Evolutionary conservation across 2,888 invertebrate genomes (phyloP), one percentile per base, ranked within the genome.

Genomic region (Rugalucina vietnamica): DNA sequence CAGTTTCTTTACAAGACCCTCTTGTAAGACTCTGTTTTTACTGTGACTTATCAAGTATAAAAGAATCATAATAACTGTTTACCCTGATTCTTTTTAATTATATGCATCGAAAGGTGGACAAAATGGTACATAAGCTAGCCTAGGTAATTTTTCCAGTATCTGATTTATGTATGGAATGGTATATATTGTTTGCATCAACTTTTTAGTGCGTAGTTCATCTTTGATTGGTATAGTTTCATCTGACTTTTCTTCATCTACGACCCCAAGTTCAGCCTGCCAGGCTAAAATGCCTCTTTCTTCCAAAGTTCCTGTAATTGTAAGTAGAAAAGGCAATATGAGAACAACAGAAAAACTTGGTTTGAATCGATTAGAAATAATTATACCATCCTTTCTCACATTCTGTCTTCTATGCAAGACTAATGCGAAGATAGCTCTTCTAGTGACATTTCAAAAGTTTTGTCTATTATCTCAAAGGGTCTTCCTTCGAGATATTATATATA

Each of bases 211-310:
- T 32, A 81, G 36, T 57, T 82, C 85, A 24, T 85, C 83, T 18
- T 36, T 57, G 24, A 65, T 39, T 18, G 70, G 34, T 18, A 72
- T 24, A 32, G 77, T 79, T 4, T 39, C 43, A 12, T 57, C 49
- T 18, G 39, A n/a, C 0, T 79, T 72, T 39, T 76, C 79, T 5
- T 72, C 71, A 10, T 50, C 71, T 21, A 39, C 76, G 34, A 72
- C 81, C 12, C 71, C 73, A 0, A 87, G 73, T 54, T 85, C 87
- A 18, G 82, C 81, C 50, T 87, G 87, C 87, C 87, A 87, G 24
- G 87, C 87, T 18, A 79, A 37, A 21, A 87, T 81, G 36, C 87
- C 87, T 1, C 87, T 75, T 43, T 87, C 87, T 69, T 85, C 71
- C 1, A 81, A 65, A 1, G 87, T 87, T 34, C 87, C 87, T 87